Evolutionary conservation across 2,113 vertebrate genomes (phyloP).

Genomic region (Thoracochromis brauschi): DNA sequence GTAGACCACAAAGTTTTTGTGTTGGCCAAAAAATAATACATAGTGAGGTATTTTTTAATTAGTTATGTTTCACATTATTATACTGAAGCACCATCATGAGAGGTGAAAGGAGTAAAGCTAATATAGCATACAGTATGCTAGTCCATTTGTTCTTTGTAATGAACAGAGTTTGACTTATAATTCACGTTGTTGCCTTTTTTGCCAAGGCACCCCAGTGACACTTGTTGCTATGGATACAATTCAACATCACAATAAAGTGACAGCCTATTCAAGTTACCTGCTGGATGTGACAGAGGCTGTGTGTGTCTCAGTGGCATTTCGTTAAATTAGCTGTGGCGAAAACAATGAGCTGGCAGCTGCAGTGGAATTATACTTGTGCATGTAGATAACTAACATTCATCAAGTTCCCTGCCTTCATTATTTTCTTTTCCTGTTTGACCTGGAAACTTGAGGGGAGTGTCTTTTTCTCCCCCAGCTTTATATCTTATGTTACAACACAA

Average conservation of each 20-base stretch:
- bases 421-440: background rate
- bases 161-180: background rate
- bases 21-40: accelerated
- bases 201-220: conserved; percentile 4
- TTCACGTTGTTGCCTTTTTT: background rate
- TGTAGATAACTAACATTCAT: background rate
- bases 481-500: background rate
- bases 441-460: background rate
- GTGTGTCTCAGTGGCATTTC: conserved; percentile 10
- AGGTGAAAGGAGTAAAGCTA: background rate
- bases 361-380: background rate
- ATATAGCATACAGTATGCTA: background rate
- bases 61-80: background rate
- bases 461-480: accelerated
- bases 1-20: background rate
- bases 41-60: background rate
- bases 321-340: conserved; percentile 10
- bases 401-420: background rate
- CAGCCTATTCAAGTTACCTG: conserved; percentile 26
- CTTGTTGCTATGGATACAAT: conserved; percentile 52
- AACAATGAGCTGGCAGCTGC: conserved; percentile 18
- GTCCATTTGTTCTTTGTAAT: background rate
- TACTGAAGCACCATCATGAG: background rate
- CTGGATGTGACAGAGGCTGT: background rate
- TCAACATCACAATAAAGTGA: conserved; percentile 2